Evolutionary conservation across 2,888 invertebrate species (phyloP).

Genomic region (Lepas anatifera): DNA sequence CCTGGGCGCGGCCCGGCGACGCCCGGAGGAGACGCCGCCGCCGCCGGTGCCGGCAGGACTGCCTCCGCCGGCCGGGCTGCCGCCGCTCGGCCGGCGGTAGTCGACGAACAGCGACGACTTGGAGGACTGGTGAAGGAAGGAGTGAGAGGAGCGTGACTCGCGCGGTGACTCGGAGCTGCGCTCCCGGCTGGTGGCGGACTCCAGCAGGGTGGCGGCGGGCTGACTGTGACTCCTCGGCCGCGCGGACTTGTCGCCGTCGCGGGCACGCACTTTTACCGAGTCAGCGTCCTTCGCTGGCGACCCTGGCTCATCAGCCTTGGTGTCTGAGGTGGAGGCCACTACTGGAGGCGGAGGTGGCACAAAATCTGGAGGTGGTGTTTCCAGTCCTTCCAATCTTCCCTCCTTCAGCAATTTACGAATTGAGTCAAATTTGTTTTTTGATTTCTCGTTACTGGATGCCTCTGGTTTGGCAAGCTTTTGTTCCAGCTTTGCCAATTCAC

Average conservation of each 20-base stretch:
- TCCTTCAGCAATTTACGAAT: constrained; percentile 59
- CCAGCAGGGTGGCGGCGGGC: background rate
- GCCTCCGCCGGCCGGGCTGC: background rate
- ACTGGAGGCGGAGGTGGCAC: constrained; percentile 45
- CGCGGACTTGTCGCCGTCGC: constrained; percentile 37
- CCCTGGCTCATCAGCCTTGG: background rate
- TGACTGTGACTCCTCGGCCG: background rate
- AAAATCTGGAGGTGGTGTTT: constrained; percentile 44
- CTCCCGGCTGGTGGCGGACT: background rate
- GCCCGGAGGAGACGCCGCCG: background rate
- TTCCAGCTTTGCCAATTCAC: constrained; percentile 32
- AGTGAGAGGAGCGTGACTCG: background rate
- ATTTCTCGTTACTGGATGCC: background rate
- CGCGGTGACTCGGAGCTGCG: background rate
- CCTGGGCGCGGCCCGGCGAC: background rate
- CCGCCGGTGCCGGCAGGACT: background rate
- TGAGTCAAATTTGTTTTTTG: constrained; percentile 52
- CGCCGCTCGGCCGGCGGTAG: background rate
- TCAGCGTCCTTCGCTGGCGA: constrained; percentile 27
- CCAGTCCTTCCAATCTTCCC: constrained; percentile 45
- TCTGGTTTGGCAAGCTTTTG: constrained; percentile 54
- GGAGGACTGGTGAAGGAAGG: background rate
- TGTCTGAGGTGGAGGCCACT: background rate
- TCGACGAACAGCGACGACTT: constrained; percentile 4
- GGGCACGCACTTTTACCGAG: constrained; percentile 52